These are phyloP conservation scores for Rhagonycha fulva DNA, from an alignment of 2,888 invertebrate species.

Conservation along the genomic window DNA sequence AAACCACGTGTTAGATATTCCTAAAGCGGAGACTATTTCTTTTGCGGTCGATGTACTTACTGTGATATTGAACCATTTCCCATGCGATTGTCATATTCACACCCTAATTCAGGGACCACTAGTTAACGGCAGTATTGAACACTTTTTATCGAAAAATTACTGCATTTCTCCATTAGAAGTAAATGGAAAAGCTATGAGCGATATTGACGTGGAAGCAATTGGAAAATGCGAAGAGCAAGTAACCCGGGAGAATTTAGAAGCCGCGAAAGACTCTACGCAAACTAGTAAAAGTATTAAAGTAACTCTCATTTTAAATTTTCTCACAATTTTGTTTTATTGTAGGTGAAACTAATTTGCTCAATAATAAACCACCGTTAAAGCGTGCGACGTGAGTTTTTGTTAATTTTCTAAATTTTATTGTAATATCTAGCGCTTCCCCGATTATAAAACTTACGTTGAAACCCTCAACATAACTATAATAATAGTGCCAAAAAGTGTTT, in stretches of 20 bases:
- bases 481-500: background rate
- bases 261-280: constrained; percentile 50
- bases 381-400: background rate
- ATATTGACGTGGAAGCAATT: constrained; percentile 67
- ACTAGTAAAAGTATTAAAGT: constrained; percentile 30
- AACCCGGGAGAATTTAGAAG: constrained; percentile 67
- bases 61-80: constrained; percentile 80
- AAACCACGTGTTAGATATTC: constrained; percentile 82
- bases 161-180: constrained; percentile 86
- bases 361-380: background rate
- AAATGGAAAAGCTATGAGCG: constrained; percentile 76
- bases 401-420: background rate
- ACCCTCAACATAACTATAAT: background rate
- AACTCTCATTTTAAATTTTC: constrained; percentile 31
- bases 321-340: constrained; percentile 31
- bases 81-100: constrained; percentile 84
- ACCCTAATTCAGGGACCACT: constrained; percentile 77
- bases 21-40: constrained; percentile 68
- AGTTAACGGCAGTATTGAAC: constrained; percentile 67
- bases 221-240: constrained; percentile 72
- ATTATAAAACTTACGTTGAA: background rate
- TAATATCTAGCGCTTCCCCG: background rate
- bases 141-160: constrained; percentile 76
- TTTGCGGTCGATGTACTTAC: constrained; percentile 73
- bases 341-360: constrained; percentile 41